phyloP scores from a whole-genome alignment of 1,140 invertebrate genomes.

The Drosophila pruinosa region DNA sequence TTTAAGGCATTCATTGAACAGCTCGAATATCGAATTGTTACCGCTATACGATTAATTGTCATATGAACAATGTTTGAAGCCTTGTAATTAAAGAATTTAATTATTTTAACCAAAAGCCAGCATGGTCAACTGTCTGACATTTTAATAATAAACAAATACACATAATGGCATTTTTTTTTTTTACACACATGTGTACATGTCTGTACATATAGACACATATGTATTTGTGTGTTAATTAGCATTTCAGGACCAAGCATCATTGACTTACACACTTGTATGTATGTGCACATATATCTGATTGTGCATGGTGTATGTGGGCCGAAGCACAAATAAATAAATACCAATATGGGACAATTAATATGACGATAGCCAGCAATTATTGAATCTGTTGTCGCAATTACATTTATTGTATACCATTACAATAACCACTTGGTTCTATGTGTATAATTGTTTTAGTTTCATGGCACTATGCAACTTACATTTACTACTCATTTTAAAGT shows the following conservation, averaged over 20 bases:
- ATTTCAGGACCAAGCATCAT: not conserved
- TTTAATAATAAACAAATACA: conserved; percentile 8
- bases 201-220: not conserved
- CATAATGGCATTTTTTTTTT: conserved; percentile 14
- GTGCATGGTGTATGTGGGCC: not conserved
- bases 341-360: not conserved
- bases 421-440: not conserved
- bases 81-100: not conserved
- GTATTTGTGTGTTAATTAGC: conserved; percentile 5
- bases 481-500: not conserved
- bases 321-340: conserved; percentile 4
- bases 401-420: not conserved
- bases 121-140: not conserved
- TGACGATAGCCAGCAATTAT: not conserved
- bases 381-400: conserved; percentile 9
- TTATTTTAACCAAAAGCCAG: conserved; percentile 4
- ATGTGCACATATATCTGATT: not conserved
- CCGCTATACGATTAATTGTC: not conserved
- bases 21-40: not conserved
- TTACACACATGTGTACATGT: not conserved
- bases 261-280: not conserved
- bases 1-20: not conserved
- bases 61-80: not conserved
- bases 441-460: not conserved
- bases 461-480: not conserved